Percentiles rank a stretch among this genome's conserved stretches.
These are phyloP conservation scores for Platyscapa corneri DNA, from an alignment of 1,140 invertebrate species.

Conservation along the genomic window DNA sequence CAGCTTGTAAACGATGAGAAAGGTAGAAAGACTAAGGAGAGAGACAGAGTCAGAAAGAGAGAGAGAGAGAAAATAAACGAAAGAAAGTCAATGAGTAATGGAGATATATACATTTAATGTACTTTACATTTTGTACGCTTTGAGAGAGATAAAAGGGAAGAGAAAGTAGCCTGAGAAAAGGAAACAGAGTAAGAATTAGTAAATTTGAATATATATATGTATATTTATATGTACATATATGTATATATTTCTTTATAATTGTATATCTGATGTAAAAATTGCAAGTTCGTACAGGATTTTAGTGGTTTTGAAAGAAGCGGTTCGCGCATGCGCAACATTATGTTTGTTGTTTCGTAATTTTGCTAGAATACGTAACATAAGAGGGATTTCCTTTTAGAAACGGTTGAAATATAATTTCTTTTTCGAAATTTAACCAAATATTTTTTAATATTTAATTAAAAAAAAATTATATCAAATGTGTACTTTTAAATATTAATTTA, in stretches of 20 bases:
- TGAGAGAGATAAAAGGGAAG: background rate
- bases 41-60: background rate
- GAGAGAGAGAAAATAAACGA: no score
- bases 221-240: no score
- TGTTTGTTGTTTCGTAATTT: conserved; percentile 7
- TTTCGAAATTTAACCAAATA: background rate
- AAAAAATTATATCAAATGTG: no score
- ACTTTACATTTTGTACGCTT: conserved; percentile 13
- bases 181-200: background rate
- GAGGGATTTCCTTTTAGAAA: background rate
- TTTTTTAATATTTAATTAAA: no score
- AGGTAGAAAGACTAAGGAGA: background rate
- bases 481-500: no score
- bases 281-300: conserved; percentile 39
- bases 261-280: background rate
- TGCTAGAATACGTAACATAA: no score
- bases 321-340: background rate
- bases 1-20: background rate
- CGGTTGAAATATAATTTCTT: background rate
- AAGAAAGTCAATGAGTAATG: background rate
- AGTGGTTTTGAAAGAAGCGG: background rate
- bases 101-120: background rate
- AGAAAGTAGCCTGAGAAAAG: background rate
- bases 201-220: background rate
- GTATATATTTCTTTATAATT: background rate